Evolutionary conservation across 2,888 invertebrate species (phyloP), one percentile per base, ranked within the genome.

Genomic region (Candidula unifasciata): DNA sequence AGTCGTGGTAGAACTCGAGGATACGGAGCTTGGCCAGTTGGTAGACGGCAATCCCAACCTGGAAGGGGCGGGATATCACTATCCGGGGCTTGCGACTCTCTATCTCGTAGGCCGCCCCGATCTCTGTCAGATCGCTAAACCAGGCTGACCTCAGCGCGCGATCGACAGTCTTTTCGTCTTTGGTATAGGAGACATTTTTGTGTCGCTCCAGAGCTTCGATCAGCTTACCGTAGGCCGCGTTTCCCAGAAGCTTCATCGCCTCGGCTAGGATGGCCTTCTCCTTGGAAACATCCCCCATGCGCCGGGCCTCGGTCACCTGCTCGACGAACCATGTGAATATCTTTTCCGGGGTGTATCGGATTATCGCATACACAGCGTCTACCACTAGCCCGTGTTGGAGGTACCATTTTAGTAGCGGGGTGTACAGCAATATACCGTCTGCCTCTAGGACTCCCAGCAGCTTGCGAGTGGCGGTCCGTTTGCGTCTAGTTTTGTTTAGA

Each of bases 1-100:
- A 68, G 66, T 68, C 66, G 66, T 68, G 30, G 66, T 68, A 68
- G 30, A 68, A 30, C 66, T 68, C 66, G 6, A 68, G 66, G 18
- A 68, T 68, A 27, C 66, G 27, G 27, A 68, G 66, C 30, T 68
- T 68, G 10, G 66, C 66, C 30, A 68, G 66, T 68, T 68, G 66
- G 30, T 68, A n/a, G 27, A 68, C 66, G 6, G 30, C 66, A 30
- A 68, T 68, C 30, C 66, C 66, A 6, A 68, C 27, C 5, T 27
- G 27, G 30, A 30, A 68, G 30, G 66, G 66, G 3, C 66, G 3
- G 24, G 18, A 64, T n/a, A 35, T 69, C 16, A 13, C 35, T 13
- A 69, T 16, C 16, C 69, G 33, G 1, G 69, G 30, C 69, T 33
- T 69, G 18, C 69, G 69, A 10, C 33, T 33, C 35, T 69, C 18